phyloP scores from a whole-genome alignment of 2,797 vertebrate genomes.

The Falco novaeseelandiae region DNA sequence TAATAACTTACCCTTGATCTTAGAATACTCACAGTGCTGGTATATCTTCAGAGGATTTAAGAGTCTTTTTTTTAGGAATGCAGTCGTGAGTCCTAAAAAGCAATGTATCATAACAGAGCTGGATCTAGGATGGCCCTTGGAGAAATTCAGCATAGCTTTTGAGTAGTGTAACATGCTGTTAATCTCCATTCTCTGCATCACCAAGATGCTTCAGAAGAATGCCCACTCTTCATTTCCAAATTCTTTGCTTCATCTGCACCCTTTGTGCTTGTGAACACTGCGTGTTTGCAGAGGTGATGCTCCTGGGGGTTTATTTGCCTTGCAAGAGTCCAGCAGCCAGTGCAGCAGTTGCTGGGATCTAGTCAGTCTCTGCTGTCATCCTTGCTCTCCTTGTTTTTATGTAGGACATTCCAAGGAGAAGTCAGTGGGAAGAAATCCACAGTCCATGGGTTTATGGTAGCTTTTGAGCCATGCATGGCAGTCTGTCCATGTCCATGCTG shows the following conservation, averaged over 20 bases:
- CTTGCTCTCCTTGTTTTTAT: background rate
- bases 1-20: conserved; percentile 36
- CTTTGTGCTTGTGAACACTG: background rate
- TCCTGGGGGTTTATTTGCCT: background rate
- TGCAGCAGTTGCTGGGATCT: background rate
- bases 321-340: background rate
- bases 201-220: background rate
- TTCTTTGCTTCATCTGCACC: background rate
- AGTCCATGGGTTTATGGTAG: fast-evolving
- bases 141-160: conserved; percentile 5
- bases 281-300: background rate
- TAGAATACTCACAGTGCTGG: background rate
- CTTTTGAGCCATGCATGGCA: fast-evolving
- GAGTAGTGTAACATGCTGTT: background rate
- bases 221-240: background rate
- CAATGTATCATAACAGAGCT: background rate
- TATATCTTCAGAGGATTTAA: background rate
- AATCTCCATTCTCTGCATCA: background rate
- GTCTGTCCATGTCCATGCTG: background rate
- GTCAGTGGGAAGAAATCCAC: background rate
- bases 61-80: conserved; percentile 42
- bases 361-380: background rate
- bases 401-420: background rate
- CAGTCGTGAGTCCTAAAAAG: background rate
- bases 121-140: background rate